Conservation (phyloP, 2,113 vertebrate species). For the Agapornis roseicollis region DNA sequence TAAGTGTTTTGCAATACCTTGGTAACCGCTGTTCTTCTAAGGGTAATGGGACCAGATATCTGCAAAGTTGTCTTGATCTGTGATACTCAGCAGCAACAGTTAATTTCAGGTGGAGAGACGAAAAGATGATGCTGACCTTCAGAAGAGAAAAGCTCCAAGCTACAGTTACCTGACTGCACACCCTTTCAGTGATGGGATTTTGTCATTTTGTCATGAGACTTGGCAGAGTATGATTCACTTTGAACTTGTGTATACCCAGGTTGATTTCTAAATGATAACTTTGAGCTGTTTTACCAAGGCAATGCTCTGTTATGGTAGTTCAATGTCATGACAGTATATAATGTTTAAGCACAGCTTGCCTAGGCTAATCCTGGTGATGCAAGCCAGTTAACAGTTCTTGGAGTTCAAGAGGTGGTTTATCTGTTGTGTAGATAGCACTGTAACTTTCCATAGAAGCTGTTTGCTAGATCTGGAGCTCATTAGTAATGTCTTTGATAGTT, state of each 20-base stretch:
- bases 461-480: not conserved
- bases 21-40: not conserved
- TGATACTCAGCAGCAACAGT: not conserved
- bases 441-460: not conserved
- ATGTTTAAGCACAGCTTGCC: not conserved
- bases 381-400: not conserved
- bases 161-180: not conserved
- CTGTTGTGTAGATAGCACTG: not conserved
- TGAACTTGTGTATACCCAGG: rapidly evolving
- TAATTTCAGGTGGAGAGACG: not conserved
- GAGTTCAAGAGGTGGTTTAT: not conserved
- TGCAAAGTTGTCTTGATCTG: not conserved
- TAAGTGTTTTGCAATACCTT: not conserved
- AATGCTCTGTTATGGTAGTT: not conserved
- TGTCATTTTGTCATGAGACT: not conserved
- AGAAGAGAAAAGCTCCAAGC: not conserved
- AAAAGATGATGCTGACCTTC: not conserved
- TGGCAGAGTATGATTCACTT: not conserved
- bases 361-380: not conserved
- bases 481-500: not conserved
- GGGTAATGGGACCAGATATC: not conserved
- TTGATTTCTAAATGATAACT: not conserved
- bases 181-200: not conserved
- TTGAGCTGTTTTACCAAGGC: not conserved
- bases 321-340: not conserved